A percentile compares a stretch with the other conserved stretches of the same genome.
These are phyloP conservation scores for Chrysogorgia sp. DNA, from an alignment of 92 coral and sea anemone species.

Conservation along the genomic window DNA sequence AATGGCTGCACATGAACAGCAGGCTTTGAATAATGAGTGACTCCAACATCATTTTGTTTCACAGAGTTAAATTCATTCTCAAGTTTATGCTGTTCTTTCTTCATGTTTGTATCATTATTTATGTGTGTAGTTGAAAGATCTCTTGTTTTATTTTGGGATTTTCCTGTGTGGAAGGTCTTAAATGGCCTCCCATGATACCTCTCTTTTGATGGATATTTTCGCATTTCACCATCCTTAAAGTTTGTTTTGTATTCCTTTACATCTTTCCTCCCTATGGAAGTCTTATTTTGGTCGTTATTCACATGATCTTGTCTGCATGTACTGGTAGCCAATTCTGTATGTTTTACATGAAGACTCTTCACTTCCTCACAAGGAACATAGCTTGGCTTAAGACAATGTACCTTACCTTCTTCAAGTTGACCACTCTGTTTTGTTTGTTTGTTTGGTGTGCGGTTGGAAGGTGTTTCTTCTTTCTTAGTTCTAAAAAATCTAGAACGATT, in stretches of 20 bases:
- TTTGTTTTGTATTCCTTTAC: slow-evolving; percentile 8
- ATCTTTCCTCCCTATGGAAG: not conserved
- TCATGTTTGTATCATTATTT: not conserved
- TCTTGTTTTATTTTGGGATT: not conserved
- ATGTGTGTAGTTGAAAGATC: not conserved
- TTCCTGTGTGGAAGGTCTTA: not conserved
- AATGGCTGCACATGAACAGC: slow-evolving; percentile 42
- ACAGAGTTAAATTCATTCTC: not conserved
- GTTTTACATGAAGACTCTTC: slow-evolving; percentile 25
- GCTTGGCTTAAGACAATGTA: slow-evolving; percentile 15
- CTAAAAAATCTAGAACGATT: slow-evolving; percentile 1
- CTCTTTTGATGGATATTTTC: slow-evolving; percentile 22
- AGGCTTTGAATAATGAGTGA: slow-evolving; percentile 22
- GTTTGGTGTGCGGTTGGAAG: not conserved
- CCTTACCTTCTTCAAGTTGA: not conserved
- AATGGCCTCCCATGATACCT: not conserved
- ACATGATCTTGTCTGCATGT: not conserved
- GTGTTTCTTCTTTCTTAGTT: slow-evolving; percentile 6
- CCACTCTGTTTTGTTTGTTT: not conserved
- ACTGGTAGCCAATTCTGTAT: slow-evolving; percentile 10
- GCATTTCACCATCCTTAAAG: not conserved
- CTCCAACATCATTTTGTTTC: not conserved
- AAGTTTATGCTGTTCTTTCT: not conserved
- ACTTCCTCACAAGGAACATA: slow-evolving; percentile 1
- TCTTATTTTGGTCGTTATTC: not conserved